Evolutionary conservation across 2,113 vertebrate genomes (phyloP).

Genomic region (Talpa occidentalis): DNA sequence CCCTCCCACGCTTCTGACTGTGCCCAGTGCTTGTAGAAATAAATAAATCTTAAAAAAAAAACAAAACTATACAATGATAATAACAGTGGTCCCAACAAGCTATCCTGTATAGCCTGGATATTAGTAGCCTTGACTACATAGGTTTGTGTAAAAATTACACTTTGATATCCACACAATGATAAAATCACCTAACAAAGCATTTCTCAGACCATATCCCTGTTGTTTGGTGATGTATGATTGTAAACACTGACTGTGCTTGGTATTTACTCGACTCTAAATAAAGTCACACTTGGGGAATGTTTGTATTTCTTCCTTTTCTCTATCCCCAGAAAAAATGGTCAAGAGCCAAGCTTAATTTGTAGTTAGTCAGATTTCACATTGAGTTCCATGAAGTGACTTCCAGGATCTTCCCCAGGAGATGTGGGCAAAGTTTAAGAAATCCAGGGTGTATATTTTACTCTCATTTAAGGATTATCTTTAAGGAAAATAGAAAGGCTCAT

Average conservation of each 20-base stretch:
- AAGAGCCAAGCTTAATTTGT: neutral
- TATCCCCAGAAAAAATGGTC: neutral
- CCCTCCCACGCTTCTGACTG: no score
- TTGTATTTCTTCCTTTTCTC: conserved; percentile 34
- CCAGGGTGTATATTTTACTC: conserved; percentile 48
- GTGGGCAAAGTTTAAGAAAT: conserved; percentile 3
- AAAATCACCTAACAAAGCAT: neutral
- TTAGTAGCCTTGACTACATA: neutral
- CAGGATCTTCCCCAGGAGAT: neutral
- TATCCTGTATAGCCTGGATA: neutral
- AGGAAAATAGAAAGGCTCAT: conserved; percentile 68
- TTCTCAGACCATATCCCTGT: neutral
- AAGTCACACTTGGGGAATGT: neutral
- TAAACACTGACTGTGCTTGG: neutral
- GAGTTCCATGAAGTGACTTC: neutral
- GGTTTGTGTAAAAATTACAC: neutral
- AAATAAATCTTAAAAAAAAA: no score
- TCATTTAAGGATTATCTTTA: neutral
- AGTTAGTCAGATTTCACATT: neutral
- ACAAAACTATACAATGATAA: no score
- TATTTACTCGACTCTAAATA: conserved; percentile 11
- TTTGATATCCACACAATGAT: neutral
- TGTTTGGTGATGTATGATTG: neutral
- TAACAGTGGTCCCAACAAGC: neutral
- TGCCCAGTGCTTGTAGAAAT: no score